Evolutionary conservation across 2,797 vertebrate genomes (phyloP).

Genomic region (Lepilemur septentrionalis): DNA sequence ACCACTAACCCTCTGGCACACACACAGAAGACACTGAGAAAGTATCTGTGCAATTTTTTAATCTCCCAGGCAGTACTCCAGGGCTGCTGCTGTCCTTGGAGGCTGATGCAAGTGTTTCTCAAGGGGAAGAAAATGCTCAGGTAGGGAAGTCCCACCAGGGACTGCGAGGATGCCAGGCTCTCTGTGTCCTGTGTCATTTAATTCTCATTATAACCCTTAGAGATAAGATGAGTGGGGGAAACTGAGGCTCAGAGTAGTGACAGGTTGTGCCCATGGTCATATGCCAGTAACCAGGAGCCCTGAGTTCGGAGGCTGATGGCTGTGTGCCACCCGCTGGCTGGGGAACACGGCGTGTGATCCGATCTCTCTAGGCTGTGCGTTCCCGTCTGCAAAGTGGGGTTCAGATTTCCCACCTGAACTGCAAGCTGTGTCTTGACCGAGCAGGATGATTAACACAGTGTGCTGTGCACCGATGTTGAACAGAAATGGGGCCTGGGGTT

Average conservation of each 20-base stretch:
- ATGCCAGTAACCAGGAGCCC: background rate
- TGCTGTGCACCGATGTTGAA: background rate
- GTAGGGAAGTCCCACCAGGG: background rate
- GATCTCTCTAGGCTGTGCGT: background rate
- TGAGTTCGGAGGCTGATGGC: background rate
- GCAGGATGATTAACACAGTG: background rate
- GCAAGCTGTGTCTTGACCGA: background rate
- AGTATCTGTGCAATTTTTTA: background rate
- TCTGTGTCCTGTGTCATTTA: background rate
- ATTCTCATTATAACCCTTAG: background rate
- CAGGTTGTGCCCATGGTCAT: background rate
- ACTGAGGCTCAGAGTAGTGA: background rate
- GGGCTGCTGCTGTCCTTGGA: background rate
- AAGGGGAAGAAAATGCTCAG: background rate
- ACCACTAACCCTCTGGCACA: background rate
- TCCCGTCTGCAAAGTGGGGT: background rate
- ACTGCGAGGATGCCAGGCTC: background rate
- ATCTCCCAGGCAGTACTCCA: background rate
- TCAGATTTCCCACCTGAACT: background rate
- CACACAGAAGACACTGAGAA: background rate
- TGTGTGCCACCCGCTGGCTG: background rate
- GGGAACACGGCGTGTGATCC: background rate
- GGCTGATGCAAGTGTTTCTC: background rate
- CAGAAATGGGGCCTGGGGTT: background rate
- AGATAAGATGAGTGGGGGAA: background rate